These are phyloP conservation scores for Coranthus polyacanthus DNA, from an alignment of 2,797 vertebrate species.

Conservation along the genomic window DNA sequence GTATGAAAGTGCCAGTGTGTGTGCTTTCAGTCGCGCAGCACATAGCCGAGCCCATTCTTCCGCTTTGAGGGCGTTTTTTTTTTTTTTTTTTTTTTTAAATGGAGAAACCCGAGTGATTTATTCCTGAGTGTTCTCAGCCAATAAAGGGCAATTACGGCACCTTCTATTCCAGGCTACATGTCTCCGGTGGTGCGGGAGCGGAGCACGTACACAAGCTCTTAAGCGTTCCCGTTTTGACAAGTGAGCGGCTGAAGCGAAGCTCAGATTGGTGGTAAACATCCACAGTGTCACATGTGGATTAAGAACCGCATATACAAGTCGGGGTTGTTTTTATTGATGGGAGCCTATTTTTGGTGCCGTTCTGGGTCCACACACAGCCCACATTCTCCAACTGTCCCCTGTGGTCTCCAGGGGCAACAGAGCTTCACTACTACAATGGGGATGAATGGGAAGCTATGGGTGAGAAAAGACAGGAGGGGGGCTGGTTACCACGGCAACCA, in stretches of 20 bases:
- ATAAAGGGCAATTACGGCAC: constrained; percentile 50
- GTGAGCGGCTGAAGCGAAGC: background rate
- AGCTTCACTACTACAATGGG: constrained; percentile 80
- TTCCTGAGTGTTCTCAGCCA: constrained; percentile 40
- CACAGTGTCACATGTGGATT: background rate
- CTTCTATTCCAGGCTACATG: constrained; percentile 39
- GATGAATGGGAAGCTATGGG: constrained; percentile 82
- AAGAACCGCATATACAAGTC: background rate
- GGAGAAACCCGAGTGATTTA: constrained; percentile 52
- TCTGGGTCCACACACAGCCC: constrained; percentile 35
- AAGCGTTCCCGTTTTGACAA: background rate
- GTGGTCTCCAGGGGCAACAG: constrained; percentile 80
- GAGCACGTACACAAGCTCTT: background rate
- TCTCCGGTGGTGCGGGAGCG: constrained; percentile 28
- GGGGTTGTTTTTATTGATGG: background rate
- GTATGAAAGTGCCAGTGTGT: constrained; percentile 35
- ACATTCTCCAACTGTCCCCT: constrained; percentile 80
- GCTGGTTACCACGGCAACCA: constrained; percentile 68
- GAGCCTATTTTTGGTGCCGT: constrained; percentile 12
- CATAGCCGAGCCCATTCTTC: constrained; percentile 37
- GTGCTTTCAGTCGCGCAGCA: constrained; percentile 19
- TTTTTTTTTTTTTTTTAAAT: constrained; percentile 3
- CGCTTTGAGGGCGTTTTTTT: constrained; percentile 42
- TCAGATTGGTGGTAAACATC: accelerated
- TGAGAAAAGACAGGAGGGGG: constrained; percentile 72